Conservation (phyloP, 2,888 invertebrate species). For the Ichneumon xanthorius region DNA sequence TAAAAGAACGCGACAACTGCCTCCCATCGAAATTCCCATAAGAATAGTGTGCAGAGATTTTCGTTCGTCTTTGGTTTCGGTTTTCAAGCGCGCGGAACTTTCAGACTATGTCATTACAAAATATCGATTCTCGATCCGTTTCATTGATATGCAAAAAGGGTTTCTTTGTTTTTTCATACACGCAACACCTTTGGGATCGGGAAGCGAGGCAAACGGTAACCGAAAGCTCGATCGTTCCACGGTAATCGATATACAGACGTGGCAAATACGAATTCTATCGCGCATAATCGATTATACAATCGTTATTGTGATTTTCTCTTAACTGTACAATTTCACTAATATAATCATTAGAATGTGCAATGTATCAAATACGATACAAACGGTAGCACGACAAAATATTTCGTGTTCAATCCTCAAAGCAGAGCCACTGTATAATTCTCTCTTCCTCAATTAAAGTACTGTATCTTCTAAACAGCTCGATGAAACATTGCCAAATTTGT, state of each 20-base stretch:
- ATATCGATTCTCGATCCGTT: neutral
- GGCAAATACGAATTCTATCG: neutral
- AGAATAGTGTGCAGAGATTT: slow-evolving; percentile 10
- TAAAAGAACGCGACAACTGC: neutral
- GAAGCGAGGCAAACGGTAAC: slow-evolving; percentile 23
- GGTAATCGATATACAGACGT: neutral
- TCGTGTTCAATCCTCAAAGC: neutral
- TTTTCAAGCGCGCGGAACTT: slow-evolving; percentile 21
- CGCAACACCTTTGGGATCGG: neutral
- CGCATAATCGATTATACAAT: neutral
- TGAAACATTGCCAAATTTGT: neutral
- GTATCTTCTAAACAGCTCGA: neutral
- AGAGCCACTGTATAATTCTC: neutral
- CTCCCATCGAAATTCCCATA: neutral
- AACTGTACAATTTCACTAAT: slow-evolving; percentile 51
- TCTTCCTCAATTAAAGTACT: neutral
- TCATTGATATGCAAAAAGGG: slow-evolving; percentile 41
- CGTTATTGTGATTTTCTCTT: neutral
- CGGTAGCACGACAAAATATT: neutral
- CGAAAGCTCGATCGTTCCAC: slow-evolving; percentile 3
- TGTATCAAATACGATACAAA: slow-evolving; percentile 38
- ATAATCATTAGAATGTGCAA: slow-evolving; percentile 45
- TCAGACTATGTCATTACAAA: neutral
- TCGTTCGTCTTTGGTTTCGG: slow-evolving; percentile 39
- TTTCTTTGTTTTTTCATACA: neutral